Evolutionary conservation across 2,113 vertebrate species (phyloP), one percentile per base, ranked within the genome.

Genomic region (Haplochromis burtoni): DNA sequence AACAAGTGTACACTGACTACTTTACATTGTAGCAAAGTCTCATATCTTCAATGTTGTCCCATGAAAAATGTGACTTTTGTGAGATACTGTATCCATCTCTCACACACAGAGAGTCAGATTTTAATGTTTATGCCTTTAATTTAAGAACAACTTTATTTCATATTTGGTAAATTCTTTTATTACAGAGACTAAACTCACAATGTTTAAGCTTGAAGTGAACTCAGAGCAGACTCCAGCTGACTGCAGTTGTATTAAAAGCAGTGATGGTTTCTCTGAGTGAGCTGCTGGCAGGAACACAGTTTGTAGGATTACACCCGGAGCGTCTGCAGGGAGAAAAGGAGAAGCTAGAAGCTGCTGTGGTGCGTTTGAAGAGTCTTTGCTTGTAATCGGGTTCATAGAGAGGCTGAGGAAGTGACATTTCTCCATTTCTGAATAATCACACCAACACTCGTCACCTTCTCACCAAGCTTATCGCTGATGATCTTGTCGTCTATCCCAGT

Each of bases 401-500:
- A 21, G 51, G 1, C 10, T 53, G 51, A 53, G 3, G 10, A 53
- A 21, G 19, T 53, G 51, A 53, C 19, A 53, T 21, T 53, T 53
- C 51, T 53, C 19, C 49, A n/a, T 51, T 53, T 53, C 49, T 53
- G 9, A 53, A 53, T n/a, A n/a, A 53, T n/a, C 9, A 53, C 51
- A 2, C 51, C 51, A 53, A 53, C 51, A 53, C 9, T 53, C 21
- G 51, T 53, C 51, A 53, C 51, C 51, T 53, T 53, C 51, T 1
- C 51, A 21, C 10, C 51, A 53, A 21, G 51, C 51, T 53, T 53
- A 21, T n/a, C 51, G 5, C 51, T 53, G 10, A 21, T 53, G 51
- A 53, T 6, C 51, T 1, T 0, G 2, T 21, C 11, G 51, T 21
- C 49, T 53, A 53, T 0, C 10, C 2, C n/a, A 53, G 51, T 10